These are phyloP conservation scores for Cloeon dipterum DNA, from an alignment of 2,888 invertebrate genomes.

Conservation along the genomic window DNA sequence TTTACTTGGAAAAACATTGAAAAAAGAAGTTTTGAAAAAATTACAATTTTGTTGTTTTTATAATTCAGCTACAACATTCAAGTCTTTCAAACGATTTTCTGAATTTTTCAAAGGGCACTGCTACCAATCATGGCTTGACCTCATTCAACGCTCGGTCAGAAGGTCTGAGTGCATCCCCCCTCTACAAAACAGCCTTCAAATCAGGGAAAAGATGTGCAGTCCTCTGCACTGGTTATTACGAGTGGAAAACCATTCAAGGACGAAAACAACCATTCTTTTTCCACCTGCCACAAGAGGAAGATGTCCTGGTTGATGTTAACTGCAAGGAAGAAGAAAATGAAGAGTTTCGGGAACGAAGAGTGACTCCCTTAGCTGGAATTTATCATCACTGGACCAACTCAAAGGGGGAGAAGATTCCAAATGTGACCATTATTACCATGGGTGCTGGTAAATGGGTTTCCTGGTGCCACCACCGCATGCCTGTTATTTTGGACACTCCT, in stretches of 20 bases:
- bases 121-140: constrained; percentile 35
- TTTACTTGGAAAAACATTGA: no score
- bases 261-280: constrained; percentile 52
- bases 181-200: constrained; percentile 39
- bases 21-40: no score
- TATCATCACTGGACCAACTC: no score
- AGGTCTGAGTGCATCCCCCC: constrained; percentile 38
- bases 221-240: constrained; percentile 59
- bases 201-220: constrained; percentile 54
- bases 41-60: no score
- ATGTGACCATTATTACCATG: no score
- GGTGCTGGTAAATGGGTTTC: no score
- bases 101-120: constrained; percentile 26
- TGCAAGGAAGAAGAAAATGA: no score
- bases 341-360: no score
- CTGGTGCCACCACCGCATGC: constrained; percentile 1
- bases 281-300: constrained; percentile 33
- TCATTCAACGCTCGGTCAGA: constrained; percentile 63
- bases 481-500: background rate
- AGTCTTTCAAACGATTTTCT: background rate
- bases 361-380: no score
- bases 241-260: constrained; percentile 47
- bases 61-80: no score
- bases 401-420: no score
- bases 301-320: constrained; percentile 19